These are phyloP conservation scores for Capreolus pygargus DNA, from an alignment of 2,113 vertebrate species.

Conservation along the genomic window DNA sequence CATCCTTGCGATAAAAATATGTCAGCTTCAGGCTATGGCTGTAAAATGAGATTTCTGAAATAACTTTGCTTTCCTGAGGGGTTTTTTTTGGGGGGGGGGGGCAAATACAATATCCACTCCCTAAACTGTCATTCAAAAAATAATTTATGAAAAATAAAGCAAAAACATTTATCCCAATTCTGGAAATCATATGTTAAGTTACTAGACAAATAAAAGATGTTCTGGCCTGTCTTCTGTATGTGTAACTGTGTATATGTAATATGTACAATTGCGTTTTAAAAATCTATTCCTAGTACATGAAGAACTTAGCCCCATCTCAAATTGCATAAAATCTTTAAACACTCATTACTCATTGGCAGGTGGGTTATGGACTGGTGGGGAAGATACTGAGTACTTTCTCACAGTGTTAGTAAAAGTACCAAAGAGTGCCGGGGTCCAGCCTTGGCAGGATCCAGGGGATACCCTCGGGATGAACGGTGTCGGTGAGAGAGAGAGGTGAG, in stretches of 20 bases:
- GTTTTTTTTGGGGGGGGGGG: no score
- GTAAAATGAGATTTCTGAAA: constrained; percentile 38
- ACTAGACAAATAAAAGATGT: constrained; percentile 8
- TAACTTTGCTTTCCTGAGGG: constrained; percentile 18
- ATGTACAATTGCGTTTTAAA: background rate
- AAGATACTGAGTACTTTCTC: background rate
- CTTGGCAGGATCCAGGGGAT: no score
- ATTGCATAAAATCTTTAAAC: background rate
- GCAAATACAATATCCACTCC: background rate
- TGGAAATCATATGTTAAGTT: constrained; percentile 37
- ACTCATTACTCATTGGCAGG: background rate
- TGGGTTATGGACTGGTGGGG: background rate
- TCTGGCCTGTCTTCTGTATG: background rate
- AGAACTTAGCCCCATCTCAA: background rate
- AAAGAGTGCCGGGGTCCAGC: background rate
- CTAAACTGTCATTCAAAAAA: constrained; percentile 2
- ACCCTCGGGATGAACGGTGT: no score
- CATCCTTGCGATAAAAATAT: constrained; percentile 43
- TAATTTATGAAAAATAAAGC: background rate
- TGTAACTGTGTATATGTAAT: background rate
- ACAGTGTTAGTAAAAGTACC: background rate
- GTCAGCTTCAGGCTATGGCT: background rate
- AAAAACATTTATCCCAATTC: constrained; percentile 30
- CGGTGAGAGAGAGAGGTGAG: no score
- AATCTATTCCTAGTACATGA: background rate